Conservation (phyloP, 2,113 vertebrate genomes). For the Thamnaconus septentrionalis region DNA sequence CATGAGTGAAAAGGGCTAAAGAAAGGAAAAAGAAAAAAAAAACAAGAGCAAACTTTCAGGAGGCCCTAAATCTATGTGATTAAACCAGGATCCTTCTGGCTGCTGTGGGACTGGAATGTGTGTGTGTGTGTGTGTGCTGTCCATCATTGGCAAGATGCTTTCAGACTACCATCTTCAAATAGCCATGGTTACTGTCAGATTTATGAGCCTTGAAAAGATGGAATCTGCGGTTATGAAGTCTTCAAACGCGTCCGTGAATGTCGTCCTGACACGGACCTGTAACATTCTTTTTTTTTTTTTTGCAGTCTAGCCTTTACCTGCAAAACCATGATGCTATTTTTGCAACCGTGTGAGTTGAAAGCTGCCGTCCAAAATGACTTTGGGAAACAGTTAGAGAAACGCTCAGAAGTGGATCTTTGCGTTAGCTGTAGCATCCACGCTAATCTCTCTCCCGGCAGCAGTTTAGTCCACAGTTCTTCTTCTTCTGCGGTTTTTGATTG, state of each 20-base stretch:
- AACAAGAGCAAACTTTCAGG: slow-evolving; percentile 20
- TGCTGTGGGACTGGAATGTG: slow-evolving; percentile 36
- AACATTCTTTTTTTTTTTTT: slow-evolving; percentile 11
- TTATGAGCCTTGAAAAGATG: too few relatives aligned
- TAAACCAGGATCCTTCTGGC: slow-evolving; percentile 53
- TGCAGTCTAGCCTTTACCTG: neutral
- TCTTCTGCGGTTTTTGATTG: too few relatives aligned
- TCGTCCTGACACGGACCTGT: slow-evolving; percentile 19
- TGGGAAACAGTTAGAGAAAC: too few relatives aligned
- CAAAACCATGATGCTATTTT: neutral
- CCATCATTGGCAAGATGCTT: slow-evolving; percentile 56
- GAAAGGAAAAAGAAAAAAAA: too few relatives aligned
- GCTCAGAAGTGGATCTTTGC: too few relatives aligned
- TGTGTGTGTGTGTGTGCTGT: slow-evolving; percentile 26
- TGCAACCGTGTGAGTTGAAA: too few relatives aligned
- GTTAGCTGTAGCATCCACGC: too few relatives aligned
- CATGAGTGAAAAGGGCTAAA: slow-evolving; percentile 4
- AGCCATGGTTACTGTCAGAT: slow-evolving; percentile 54
- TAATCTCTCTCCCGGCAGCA: too few relatives aligned
- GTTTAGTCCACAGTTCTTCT: too few relatives aligned
- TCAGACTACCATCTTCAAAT: slow-evolving; percentile 47
- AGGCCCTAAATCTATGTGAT: slow-evolving; percentile 62
- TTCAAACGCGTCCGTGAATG: slow-evolving; percentile 17
- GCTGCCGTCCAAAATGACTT: too few relatives aligned
- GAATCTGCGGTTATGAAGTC: neutral